Evolutionary conservation across 2,113 vertebrate genomes (phyloP), one percentile per base, ranked within the genome.

Genomic region (Ciconia boyciana): DNA sequence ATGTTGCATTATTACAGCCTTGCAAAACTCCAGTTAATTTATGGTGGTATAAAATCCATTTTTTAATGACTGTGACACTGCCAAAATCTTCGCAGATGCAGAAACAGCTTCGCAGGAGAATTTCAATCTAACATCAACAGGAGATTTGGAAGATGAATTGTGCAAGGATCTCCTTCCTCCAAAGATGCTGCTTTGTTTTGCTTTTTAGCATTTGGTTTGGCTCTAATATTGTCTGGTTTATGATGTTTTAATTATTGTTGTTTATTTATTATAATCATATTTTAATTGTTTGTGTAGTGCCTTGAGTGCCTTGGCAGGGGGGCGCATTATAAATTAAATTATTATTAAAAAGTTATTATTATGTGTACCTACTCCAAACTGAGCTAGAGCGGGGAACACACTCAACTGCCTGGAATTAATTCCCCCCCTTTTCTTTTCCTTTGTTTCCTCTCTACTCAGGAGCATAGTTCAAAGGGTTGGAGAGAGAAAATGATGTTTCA

Each of bases 201-300:
- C 91, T 95, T 87, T 95, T 94, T 83, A 93, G 87, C 90, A 52
- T 96, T 96, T 95, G 94, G 49, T 41, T 97, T 94, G 90, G 82
- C 94, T 93, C 91, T 82, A 80, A 82, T 72, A 71, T 72, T 92
- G 93, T 78, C 95, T 96, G 93, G 79, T 97, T 98, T 98, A 98
- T 97, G 95, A 97, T 98, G 96, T 96, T 97, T 97, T 97, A 97
- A 98, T 97, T 98, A 98, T 97, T 97, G 96, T 86, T 97, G 94
- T 94, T 97, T 97, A 97, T 97, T 98, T 98, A 98, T 98, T 96
- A 80, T 96, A 93, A 97, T 97, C 90, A 93, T 98, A 96, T 96
- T 97, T 97, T 98, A 97, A 98, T 98, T 97, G 97, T 97, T 97
- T 96, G 76, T 84, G 95, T 80, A 89, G 76, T 41, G 84, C 93